Evolutionary conservation across 1,140 invertebrate genomes (phyloP), one percentile per base, ranked within the genome.

Genomic region (Ooceraea biroi): DNA sequence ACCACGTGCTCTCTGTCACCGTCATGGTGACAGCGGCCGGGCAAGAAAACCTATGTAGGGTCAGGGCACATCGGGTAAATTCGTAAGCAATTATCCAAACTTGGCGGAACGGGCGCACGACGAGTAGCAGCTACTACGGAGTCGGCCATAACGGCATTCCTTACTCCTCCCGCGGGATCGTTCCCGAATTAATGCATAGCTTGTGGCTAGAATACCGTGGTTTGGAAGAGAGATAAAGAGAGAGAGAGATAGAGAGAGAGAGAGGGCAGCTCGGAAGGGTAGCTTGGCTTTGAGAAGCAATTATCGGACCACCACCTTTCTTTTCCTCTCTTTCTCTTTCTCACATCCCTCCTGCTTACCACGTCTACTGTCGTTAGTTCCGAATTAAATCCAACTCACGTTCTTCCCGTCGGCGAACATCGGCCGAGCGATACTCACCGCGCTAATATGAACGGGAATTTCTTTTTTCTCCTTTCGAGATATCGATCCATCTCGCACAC

Each of bases 151-250:
- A 83, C 52, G 68, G 82, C 74, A 89, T 90, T 91, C 88, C 90
- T 91, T 90, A 89, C 89, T 90, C 80, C 86, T 85, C 88, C 82
- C 88, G 57, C 46, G 88, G 84, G 85, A 91, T 88, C 87, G 82
- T 86, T 89, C 60, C 73, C 82, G 85, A 90, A 91, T 91, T 91
- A 91, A 91, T 90, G 90, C 85, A 89, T 83, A 86, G 80, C 74
- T 60, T 85, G 83, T 90, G 87, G 83, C 73, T 65, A n/a, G 87
- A 87, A 90, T 90, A 63, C 55, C 60, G 46, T 48, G n/a, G 60
- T 68, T 52, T 22, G 10, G 12, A 17, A 58, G 22, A 8, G 30
- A 8, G 52, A 41, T 44, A 50, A 41, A 19, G 69, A 41, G 55
- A 61, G 17, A 65, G 50, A 76, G 48, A 27, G 36, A 55, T 12